Evolutionary conservation across 2,113 vertebrate genomes (phyloP).

Genomic region (Lamprotornis superbus): DNA sequence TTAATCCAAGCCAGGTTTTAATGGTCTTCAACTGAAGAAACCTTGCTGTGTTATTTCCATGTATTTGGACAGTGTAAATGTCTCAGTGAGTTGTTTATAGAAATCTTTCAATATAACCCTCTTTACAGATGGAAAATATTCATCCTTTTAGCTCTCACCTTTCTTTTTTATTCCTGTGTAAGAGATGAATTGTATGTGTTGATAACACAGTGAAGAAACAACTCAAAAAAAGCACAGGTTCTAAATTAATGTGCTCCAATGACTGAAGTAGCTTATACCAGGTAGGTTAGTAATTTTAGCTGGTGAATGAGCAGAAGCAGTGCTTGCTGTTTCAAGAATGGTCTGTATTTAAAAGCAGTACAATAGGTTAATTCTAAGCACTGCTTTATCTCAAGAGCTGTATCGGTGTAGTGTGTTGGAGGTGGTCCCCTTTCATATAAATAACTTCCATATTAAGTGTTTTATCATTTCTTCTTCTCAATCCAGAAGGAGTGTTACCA

Average conservation of each 20-base stretch:
- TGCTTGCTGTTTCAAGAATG: not conserved
- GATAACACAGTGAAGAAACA: not conserved
- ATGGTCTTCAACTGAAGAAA: not conserved
- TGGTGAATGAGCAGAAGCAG: not conserved
- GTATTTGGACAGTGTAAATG: constrained; percentile 3
- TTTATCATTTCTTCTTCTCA: not conserved
- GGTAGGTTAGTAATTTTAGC: not conserved
- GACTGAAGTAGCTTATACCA: not conserved
- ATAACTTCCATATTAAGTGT: not conserved
- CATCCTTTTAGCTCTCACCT: not conserved
- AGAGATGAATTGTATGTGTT: not conserved
- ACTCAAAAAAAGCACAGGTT: not conserved
- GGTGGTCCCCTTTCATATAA: not conserved
- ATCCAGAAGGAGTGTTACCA: not conserved
- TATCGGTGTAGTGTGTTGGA: not conserved
- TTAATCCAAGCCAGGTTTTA: not conserved
- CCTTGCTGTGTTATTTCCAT: not conserved
- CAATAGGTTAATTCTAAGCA: not conserved
- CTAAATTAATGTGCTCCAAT: not conserved
- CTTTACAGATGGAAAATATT: constrained; percentile 5
- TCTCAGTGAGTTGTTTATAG: constrained; percentile 2
- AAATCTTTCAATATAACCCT: not conserved
- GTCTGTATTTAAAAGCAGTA: not conserved
- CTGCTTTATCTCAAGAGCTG: not conserved
- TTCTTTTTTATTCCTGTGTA: not conserved